Conservation (phyloP, 2,888 invertebrate species). For the Parnassius mnemosyne region DNA sequence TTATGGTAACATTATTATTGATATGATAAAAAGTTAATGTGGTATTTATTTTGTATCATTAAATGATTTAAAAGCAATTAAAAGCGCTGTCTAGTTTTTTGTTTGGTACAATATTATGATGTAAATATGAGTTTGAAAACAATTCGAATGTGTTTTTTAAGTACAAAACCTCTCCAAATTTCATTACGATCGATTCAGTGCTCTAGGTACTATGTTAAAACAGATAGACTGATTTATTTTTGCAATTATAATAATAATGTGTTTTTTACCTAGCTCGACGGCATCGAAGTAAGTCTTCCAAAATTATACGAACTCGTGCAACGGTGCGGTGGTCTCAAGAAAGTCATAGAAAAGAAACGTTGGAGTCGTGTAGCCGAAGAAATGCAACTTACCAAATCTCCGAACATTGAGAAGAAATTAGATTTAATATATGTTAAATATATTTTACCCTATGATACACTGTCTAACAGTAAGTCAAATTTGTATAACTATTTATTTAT, state of each 20-base stretch:
- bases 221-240: too few relatives aligned
- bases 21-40: too few relatives aligned
- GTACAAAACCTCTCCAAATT: too few relatives aligned
- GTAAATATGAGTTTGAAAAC: too few relatives aligned
- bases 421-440: constrained; percentile 96
- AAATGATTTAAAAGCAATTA: too few relatives aligned
- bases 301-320: constrained; percentile 92
- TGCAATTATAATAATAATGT: too few relatives aligned
- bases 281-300: constrained; percentile 94
- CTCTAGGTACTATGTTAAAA: too few relatives aligned
- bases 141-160: too few relatives aligned
- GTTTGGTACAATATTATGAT: too few relatives aligned
- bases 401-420: constrained; percentile 89
- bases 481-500: not conserved
- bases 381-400: constrained; percentile 90
- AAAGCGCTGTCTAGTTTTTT: too few relatives aligned
- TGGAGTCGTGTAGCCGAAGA: constrained; percentile 94
- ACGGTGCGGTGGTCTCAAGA: constrained; percentile 90
- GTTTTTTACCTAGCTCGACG: constrained; percentile 83
- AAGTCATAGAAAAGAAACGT: constrained; percentile 92
- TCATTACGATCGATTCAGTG: too few relatives aligned
- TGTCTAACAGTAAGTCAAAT: constrained; percentile 82
- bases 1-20: not conserved
- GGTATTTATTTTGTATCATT: too few relatives aligned
- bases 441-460: constrained; percentile 92